These are phyloP conservation scores for Gerris lacustris DNA, from an alignment of 2,888 invertebrate species.

Conservation along the genomic window DNA sequence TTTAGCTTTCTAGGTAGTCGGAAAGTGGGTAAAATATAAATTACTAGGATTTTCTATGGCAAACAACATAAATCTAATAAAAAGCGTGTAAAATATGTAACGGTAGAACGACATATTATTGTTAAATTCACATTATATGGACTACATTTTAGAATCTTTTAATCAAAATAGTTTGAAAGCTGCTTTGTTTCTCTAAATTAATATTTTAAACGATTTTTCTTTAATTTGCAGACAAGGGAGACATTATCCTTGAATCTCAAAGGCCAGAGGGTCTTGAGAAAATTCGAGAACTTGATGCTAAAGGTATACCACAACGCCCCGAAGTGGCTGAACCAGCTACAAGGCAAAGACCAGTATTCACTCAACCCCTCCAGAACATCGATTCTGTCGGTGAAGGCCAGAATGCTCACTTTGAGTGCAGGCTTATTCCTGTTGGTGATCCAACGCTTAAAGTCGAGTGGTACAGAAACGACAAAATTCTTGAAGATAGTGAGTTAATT, in stretches of 20 bases:
- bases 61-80: too few species aligned
- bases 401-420: slow-evolving; percentile 89
- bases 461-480: slow-evolving; percentile 83
- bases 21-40: too few species aligned
- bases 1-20: too few species aligned
- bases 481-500: slow-evolving; percentile 64
- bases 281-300: slow-evolving; percentile 75
- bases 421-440: slow-evolving; percentile 87
- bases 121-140: too few species aligned
- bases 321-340: slow-evolving; percentile 71
- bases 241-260: slow-evolving; percentile 78
- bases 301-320: slow-evolving; percentile 62
- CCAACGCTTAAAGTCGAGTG: slow-evolving; percentile 87
- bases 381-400: slow-evolving; percentile 76
- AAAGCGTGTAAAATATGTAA: too few species aligned
- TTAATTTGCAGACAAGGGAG: slow-evolving; percentile 49
- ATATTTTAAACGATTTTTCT: too few species aligned
- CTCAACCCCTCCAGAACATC: slow-evolving; percentile 83
- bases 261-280: slow-evolving; percentile 90
- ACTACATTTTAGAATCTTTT: too few species aligned
- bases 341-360: slow-evolving; percentile 84
- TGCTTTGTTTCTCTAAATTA: too few species aligned
- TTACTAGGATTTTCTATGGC: too few species aligned
- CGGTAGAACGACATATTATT: too few species aligned
- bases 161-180: too few species aligned